Conservation (phyloP, 2,113 vertebrate genomes). For the Oncorhynchus masou region DNA sequence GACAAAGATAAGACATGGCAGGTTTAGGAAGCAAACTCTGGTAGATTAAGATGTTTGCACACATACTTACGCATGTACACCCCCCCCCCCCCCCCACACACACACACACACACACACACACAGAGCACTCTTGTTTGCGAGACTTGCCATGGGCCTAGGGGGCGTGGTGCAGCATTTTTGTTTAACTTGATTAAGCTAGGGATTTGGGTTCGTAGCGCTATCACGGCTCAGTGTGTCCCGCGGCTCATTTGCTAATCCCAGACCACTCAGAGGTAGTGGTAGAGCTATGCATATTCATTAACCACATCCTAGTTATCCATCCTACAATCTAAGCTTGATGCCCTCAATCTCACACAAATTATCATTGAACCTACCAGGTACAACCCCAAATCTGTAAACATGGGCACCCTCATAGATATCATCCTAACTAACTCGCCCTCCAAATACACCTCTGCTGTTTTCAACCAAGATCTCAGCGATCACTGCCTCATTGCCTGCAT, state of each 20-base stretch:
- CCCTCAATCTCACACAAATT: too few species aligned
- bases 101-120: not conserved
- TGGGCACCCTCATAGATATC: too few species aligned
- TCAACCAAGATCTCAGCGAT: too few species aligned
- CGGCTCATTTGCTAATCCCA: not conserved
- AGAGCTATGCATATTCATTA: constrained; percentile 4
- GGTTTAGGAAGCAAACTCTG: too few species aligned
- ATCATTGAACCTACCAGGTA: too few species aligned
- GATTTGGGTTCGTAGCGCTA: not conserved
- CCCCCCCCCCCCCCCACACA: too few species aligned
- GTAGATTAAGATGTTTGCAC: not conserved
- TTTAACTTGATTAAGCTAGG: constrained; percentile 5
- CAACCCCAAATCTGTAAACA: too few species aligned
- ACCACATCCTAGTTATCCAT: not conserved
- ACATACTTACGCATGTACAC: not conserved
- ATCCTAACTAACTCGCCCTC: too few species aligned
- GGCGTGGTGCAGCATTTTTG: not conserved
- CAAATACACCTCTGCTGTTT: too few species aligned
- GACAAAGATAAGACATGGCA: too few species aligned
- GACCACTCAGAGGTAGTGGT: constrained; percentile 10
- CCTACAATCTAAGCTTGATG: too few species aligned
- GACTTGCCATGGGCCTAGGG: not conserved
- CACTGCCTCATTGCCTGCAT: too few species aligned
- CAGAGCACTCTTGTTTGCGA: not conserved
- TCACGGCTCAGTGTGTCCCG: not conserved